phyloP scores from a whole-genome alignment of 1,140 invertebrate genomes.

The Triops cancriformis region DNA sequence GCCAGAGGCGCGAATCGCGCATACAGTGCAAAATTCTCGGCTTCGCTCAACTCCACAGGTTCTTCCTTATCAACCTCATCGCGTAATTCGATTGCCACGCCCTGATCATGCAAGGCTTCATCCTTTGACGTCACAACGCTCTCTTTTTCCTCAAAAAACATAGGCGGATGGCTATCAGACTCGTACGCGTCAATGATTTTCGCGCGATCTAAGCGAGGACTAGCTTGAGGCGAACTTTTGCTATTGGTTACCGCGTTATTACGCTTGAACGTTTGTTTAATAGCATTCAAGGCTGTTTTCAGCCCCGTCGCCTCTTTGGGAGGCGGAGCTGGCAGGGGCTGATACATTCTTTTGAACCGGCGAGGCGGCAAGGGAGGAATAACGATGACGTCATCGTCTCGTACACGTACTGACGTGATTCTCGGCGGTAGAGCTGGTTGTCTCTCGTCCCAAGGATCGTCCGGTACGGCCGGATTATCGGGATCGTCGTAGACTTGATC shows the following conservation, averaged over 20 bases:
- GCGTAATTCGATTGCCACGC: neutral
- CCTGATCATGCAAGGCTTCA: neutral
- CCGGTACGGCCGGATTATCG: conserved; percentile 18
- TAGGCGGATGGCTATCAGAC: neutral
- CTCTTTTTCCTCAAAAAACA: neutral
- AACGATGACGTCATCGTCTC: neutral
- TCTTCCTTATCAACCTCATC: conserved; percentile 30
- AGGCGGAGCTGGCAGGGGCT: conserved; percentile 27
- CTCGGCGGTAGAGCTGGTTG: conserved; percentile 23
- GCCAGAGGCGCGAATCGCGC: conserved; percentile 72
- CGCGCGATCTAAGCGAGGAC: neutral
- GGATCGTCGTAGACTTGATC: conserved; percentile 28
- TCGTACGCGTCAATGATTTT: conserved; percentile 18
- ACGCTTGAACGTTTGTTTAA: conserved; percentile 22
- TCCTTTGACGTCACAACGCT: neutral
- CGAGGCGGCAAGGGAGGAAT: conserved; percentile 28
- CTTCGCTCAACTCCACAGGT: conserved; percentile 62
- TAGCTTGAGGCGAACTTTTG: neutral
- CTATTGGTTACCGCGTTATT: neutral
- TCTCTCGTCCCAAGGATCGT: conserved; percentile 7
- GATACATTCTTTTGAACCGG: conserved; percentile 27
- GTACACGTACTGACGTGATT: conserved; percentile 20
- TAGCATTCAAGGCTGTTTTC: conserved; percentile 23
- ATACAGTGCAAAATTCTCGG: conserved; percentile 75
- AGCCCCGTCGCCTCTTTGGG: conserved; percentile 17